Base-by-base conservation (phyloP, 2,888 invertebrate species). In the Hypercompe scribonia region DNA sequence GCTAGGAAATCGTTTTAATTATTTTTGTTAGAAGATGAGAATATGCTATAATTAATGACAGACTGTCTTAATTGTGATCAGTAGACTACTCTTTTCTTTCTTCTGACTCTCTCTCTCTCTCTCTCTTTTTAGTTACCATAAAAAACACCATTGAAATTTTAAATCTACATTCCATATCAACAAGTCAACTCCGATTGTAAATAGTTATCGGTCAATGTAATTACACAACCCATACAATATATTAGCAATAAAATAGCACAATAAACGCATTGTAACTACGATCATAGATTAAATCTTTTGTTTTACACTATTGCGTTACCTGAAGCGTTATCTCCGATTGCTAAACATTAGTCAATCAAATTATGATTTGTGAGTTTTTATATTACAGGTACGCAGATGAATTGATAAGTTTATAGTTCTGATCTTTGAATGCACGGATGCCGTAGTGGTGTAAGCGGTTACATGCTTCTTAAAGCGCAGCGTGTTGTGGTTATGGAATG, bases 311-410 rank as follows among this genome's bases (percentile, higher is more conserved):
- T 84, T 82, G 80, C 31, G 75, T 70, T 78, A 82, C 31, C 24
- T 70, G 78, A 77, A 74, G 76, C 42, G 31, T 64, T 83, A 84
- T 82, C 75, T 80, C 39, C 33, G 31, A 11, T 82, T 78, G 66
- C 72, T 70, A 68, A 83, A 84, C 76, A 70, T 33, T 73, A 58
- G 79, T 78, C 84, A 78, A 79, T 81, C 80, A 79, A 77, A 73
- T 33, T 74, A 36, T 76, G 67, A 72, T 68, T 73, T 73, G 75
- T 66, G 36, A 42, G 73, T 71, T 67, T 66, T 61, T 7, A 5
- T 61, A 31, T 68, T n/a, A 36, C n/a, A 50, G 54, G 18, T 31
- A 31, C 61, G 5, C 18, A 61, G 18, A 61, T 58, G n/a, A 13
- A 13, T 13, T 28, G 28, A 28, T 28, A 28, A 28, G 15, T 58